Base-by-base conservation (phyloP, 2,888 invertebrate genomes). In the Noctua janthina region DNA sequence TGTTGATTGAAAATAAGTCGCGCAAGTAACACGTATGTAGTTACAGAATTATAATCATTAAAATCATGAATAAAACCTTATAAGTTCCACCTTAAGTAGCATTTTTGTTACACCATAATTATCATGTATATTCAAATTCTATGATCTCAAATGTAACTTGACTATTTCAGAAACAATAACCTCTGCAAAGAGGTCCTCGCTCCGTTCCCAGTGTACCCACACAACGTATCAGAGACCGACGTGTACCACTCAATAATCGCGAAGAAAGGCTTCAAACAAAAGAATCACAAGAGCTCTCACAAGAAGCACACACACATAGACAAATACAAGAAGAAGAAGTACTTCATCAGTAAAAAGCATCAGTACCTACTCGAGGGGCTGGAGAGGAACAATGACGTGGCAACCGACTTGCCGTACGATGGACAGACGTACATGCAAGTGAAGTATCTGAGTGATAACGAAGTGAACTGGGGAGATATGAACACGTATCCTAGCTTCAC, bases 401-500 rank as follows among this genome's bases (percentile, higher is more conserved):
- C 51, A 0, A 84, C 86, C 2, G 86, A 86, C 39, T 20, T 95
- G 8, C 85, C 85, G 7, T 96, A 96, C 71, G 96, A 95, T 46
- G 96, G 96, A 69, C 94, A 94, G 80, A 96, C 96, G 23, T 96
- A 96, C 82, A 96, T 97, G 95, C 96, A 97, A 95, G 97, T 94
- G 79, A 97, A 95, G 92, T 97, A 93, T 94, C 92, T 93, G 85
- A 93, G 94, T 79, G 91, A 94, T 0, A 95, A 95, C 74, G 96
- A 96, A 73, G 94, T 96, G 0, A 96, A 96, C 46, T 96, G 96
- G 96, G 95, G 93, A 0, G 96, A 97, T 71, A 94, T 94, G 5
- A 96, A 96, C 67, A 94, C 95, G 0, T 97, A 96, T 82, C 99
- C 99, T 0, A 98, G 98, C 90, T 99, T 99, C 93, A 98, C 97